Evolutionary conservation across 2,113 vertebrate genomes (phyloP).

Genomic region (Merops nubicus): DNA sequence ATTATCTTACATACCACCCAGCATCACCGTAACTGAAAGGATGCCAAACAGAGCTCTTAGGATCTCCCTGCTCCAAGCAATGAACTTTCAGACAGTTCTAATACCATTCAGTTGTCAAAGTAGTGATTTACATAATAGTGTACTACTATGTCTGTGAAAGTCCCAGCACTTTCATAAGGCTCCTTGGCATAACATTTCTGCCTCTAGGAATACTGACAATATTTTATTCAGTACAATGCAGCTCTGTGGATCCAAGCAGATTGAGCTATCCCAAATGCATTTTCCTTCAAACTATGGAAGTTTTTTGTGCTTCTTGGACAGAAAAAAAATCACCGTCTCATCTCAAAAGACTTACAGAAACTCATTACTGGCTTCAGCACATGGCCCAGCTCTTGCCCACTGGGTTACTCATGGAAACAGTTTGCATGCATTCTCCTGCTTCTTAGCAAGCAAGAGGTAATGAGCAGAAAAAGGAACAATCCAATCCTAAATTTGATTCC

Average conservation of each 20-base stretch:
- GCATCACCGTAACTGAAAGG: conserved; percentile 28
- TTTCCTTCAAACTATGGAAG: not conserved
- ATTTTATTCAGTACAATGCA: not conserved
- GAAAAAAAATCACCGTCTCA: not conserved
- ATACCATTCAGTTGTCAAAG: conserved; percentile 43
- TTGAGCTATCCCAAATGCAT: not conserved
- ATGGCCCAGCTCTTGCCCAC: not conserved
- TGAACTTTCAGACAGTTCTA: conserved; percentile 52
- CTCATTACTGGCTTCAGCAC: not conserved
- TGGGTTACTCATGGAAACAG: not conserved
- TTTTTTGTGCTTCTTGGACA: not conserved
- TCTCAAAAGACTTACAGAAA: not conserved
- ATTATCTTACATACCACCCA: not conserved
- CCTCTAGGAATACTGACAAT: conserved; percentile 20
- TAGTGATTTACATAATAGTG: conserved; percentile 26
- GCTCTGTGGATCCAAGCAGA: not conserved
- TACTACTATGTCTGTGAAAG: not conserved
- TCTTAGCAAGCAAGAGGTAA: not conserved
- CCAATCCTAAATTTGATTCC: not conserved
- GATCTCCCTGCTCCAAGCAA: conserved; percentile 36
- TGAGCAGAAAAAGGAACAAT: not conserved
- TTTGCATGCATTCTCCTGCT: not conserved
- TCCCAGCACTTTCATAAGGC: not conserved
- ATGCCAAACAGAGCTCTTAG: conserved; percentile 8
- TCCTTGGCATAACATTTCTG: not conserved